Conservation (phyloP, 2,888 invertebrate species). For the Petrophora chlorosata region DNA sequence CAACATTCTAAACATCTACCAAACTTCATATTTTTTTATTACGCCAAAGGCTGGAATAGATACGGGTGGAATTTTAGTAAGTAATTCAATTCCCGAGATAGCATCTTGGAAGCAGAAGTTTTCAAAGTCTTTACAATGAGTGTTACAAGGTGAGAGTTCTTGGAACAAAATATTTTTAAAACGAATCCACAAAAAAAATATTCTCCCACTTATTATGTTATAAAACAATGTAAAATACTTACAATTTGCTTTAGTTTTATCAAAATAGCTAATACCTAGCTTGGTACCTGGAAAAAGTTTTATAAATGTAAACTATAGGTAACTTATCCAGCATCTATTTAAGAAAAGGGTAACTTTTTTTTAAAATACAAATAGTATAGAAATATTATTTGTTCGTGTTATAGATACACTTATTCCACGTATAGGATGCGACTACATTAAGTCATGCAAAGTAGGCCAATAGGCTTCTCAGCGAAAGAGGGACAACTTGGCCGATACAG, state of each 20-base stretch:
- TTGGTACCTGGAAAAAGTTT: too few relatives aligned
- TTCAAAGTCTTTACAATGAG: neutral
- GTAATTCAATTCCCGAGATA: constrained; percentile 19
- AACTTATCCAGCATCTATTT: too few relatives aligned
- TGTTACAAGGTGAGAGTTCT: neutral
- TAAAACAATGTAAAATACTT: too few relatives aligned
- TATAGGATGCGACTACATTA: neutral
- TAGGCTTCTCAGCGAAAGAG: constrained; percentile 39
- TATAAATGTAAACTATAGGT: too few relatives aligned
- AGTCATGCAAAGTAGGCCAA: constrained; percentile 50
- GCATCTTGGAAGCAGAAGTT: constrained; percentile 2
- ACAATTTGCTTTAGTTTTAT: too few relatives aligned
- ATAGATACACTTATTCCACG: too few relatives aligned
- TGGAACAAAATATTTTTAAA: constrained; percentile 4
- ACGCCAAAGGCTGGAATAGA: neutral
- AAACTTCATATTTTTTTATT: constrained; percentile 7
- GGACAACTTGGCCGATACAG: constrained; percentile 47
- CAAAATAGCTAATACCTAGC: too few relatives aligned
- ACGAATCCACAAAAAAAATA: neutral
- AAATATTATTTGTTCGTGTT: too few relatives aligned
- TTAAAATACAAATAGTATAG: too few relatives aligned
- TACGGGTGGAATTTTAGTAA: constrained; percentile 7
- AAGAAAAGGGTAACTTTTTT: too few relatives aligned
- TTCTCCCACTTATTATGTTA: too few relatives aligned
- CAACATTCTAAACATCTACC: constrained; percentile 4